Conservation (phyloP, 2,888 invertebrate genomes). For the Lamproptera curius region DNA sequence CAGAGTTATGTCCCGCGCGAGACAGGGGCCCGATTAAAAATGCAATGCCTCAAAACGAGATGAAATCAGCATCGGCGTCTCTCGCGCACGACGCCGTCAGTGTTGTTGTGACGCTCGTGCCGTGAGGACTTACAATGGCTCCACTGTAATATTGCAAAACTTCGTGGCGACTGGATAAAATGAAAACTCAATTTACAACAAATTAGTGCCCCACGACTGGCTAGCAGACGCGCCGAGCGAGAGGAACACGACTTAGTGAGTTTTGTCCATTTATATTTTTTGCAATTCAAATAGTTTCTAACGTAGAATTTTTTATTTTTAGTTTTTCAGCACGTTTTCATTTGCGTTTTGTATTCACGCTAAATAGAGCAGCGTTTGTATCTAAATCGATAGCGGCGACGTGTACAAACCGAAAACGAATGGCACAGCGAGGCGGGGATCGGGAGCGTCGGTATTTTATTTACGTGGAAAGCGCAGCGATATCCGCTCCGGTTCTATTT, state of each 20-base stretch:
- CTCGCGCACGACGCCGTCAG: conserved; percentile 65
- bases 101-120: conserved; percentile 52
- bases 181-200: conserved; percentile 17
- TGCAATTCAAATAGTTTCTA: too few species aligned
- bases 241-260: conserved; percentile 7
- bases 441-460: conserved; percentile 63
- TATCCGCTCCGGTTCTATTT: conserved; percentile 68
- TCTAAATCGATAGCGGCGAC: conserved; percentile 55
- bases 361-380: conserved; percentile 44
- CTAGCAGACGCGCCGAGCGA: background rate
- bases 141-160: conserved; percentile 7
- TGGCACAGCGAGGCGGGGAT: conserved; percentile 51
- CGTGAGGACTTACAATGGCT: conserved; percentile 33
- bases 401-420: conserved; percentile 56
- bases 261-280: background rate
- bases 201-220: conserved; percentile 12
- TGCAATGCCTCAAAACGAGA: conserved; percentile 72
- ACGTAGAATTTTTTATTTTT: too few species aligned
- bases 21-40: conserved; percentile 73
- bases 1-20: conserved; percentile 76
- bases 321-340: background rate
- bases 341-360: background rate
- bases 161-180: conserved; percentile 19
- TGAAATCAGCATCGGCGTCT: conserved; percentile 63
- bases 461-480: conserved; percentile 59